Evolutionary conservation across 2,888 invertebrate species (phyloP).

Genomic region (Oscheius sp.): DNA sequence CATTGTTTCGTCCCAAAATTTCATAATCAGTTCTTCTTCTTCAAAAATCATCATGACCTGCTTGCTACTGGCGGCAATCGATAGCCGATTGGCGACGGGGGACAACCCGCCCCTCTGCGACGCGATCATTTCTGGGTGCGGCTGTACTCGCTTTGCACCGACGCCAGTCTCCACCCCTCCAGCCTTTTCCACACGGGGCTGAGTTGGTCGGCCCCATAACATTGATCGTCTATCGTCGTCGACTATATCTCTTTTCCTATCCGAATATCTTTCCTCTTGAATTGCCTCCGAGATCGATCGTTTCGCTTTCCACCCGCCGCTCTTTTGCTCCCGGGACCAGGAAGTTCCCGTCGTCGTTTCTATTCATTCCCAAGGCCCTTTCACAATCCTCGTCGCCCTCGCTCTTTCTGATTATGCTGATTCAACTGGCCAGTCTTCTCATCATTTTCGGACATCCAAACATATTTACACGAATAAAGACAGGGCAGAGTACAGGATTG

Average conservation of each 20-base stretch:
- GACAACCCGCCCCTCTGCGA: neutral
- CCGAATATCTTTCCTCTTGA: neutral
- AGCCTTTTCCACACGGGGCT: too few relatives aligned
- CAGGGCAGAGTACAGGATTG: neutral
- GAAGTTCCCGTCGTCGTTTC: neutral
- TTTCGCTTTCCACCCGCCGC: neutral
- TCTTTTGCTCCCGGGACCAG: constrained; percentile 11
- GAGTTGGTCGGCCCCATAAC: neutral
- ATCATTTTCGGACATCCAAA: neutral
- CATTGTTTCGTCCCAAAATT: too few relatives aligned
- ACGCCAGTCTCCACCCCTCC: neutral
- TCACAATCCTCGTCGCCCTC: neutral
- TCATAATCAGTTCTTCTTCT: neutral
- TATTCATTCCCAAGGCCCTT: neutral
- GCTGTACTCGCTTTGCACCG: neutral
- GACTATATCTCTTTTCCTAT: neutral
- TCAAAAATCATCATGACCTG: constrained; percentile 21
- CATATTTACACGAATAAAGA: too few relatives aligned
- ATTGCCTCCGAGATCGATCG: constrained; percentile 1
- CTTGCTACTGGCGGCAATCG: constrained; percentile 11
- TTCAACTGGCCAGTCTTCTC: neutral
- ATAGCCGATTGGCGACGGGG: neutral
- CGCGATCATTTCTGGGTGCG: neutral
- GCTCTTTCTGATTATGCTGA: neutral
- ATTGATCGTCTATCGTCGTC: constrained; percentile 19